Evolutionary conservation across 2,113 vertebrate species (phyloP), one percentile per base, ranked within the genome.

Genomic region (Elephas maximus): DNA sequence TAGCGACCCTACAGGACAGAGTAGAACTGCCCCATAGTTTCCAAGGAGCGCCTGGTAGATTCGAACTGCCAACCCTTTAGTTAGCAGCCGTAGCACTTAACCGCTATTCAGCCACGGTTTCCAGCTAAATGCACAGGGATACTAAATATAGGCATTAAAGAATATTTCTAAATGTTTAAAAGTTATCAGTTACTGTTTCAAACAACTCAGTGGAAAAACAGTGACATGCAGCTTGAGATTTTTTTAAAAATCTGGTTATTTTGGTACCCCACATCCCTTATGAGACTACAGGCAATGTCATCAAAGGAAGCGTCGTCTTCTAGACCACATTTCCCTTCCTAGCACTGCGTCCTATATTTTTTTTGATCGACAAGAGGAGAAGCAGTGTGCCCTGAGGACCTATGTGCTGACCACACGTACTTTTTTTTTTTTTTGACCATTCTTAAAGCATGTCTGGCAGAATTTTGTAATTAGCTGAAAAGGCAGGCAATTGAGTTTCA

Each of bases 401-500:
- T 76, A 23, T n/a, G 10, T 73, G 57, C 63, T 95, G 82, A 79
- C 81, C 15, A 21, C 76, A 45, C 71, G 57, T 88, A 8, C 63
- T 63, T 41, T 76, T 28, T 65, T 26, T 10, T 67, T 45, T 45
- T 97, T 95, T 83, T 78, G 67, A 92, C 92, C 80, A 80, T 90
- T 97, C 87, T 97, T 92, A 96, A 98, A 98, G 89, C 94, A 88
- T 89, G 79, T 95, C 97, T 97, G 86, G 92, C 57, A 88, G 88
- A 89, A 93, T 97, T 97, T 97, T 97, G 88, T 96, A 98, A 97
- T 97, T 97, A 97, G 74, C 74, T 96, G 92, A 96, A 97, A 97
- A 97, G 82, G 76, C 93, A 80, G 0, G 0, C 97, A 95, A 96
- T 97, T 98, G 96, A 96, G 95, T 97, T 98, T 98, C 95, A 96